phyloP scores from a whole-genome alignment of 2,113 vertebrate species.

The Dascyllus trimaculatus region DNA sequence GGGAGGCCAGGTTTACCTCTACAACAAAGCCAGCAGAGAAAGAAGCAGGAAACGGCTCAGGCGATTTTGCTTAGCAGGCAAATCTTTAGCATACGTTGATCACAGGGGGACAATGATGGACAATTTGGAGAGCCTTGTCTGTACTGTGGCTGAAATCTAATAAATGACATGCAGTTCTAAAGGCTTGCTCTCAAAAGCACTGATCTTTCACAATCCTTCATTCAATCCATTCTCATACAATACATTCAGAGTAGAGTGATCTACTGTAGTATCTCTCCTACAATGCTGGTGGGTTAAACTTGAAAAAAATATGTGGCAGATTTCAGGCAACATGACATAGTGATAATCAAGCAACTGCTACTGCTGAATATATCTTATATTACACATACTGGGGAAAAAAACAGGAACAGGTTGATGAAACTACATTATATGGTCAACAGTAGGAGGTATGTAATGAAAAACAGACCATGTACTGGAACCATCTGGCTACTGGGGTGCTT shows the following conservation, averaged over 20 bases:
- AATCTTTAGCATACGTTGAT: constrained; percentile 69
- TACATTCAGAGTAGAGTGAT: neutral
- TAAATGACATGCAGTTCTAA: constrained; percentile 40
- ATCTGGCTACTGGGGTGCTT: no score
- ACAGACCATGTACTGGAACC: no score
- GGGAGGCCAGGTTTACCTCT: constrained; percentile 79
- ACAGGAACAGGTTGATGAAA: no score
- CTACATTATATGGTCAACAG: no score
- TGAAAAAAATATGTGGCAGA: neutral
- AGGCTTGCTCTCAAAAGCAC: constrained; percentile 30
- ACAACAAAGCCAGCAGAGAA: constrained; percentile 81
- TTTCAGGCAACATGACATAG: neutral
- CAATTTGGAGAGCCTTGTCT: constrained; percentile 43
- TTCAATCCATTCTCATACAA: constrained; percentile 12
- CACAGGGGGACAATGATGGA: constrained; percentile 53
- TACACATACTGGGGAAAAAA: no score
- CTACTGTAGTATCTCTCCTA: neutral
- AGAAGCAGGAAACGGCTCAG: constrained; percentile 80
- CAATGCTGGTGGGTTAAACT: neutral
- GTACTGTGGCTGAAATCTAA: constrained; percentile 33
- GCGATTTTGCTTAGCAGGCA: constrained; percentile 71
- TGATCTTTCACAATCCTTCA: constrained; percentile 15
- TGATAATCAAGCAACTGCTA: neutral
- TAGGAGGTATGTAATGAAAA: no score
- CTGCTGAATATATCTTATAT: no score